Evolutionary conservation across 2,888 invertebrate species (phyloP).

Genomic region (Theretra japonica): DNA sequence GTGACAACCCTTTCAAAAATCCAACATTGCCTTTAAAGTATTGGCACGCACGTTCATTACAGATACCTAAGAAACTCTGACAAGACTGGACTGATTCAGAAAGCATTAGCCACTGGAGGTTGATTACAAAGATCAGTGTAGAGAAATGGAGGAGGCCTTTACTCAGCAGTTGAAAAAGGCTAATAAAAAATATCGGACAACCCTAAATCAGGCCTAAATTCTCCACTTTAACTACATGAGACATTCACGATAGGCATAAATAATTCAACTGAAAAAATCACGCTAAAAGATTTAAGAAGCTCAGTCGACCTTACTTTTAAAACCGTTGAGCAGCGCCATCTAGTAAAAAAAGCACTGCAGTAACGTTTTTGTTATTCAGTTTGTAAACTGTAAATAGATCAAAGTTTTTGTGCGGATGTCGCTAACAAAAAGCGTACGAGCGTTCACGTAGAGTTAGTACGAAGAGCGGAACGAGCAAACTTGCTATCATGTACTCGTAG

Average conservation of each 20-base stretch:
- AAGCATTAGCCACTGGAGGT: too few species aligned
- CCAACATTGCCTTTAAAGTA: too few species aligned
- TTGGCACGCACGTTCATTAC: too few species aligned
- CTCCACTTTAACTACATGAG: neutral
- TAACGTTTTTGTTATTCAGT: slow-evolving; percentile 4
- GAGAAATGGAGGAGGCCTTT: too few species aligned
- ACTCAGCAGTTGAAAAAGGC: too few species aligned
- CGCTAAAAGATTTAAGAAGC: neutral
- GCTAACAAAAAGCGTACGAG: slow-evolving; percentile 11
- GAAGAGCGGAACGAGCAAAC: neutral
- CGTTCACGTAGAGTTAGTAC: slow-evolving; percentile 6
- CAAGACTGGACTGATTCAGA: too few species aligned
- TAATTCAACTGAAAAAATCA: neutral
- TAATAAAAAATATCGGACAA: too few species aligned
- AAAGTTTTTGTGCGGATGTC: slow-evolving; percentile 3
- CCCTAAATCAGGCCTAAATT: neutral
- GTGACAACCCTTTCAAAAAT: too few species aligned
- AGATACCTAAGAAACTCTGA: too few species aligned
- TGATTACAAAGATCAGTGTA: too few species aligned
- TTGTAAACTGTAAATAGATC: slow-evolving; percentile 23
- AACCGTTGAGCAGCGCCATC: neutral
- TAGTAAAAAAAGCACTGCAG: neutral
- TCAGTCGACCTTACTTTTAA: neutral
- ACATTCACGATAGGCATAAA: neutral
- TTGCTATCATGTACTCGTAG: neutral